phyloP scores from a whole-genome alignment of 1,140 invertebrate species.

The Drosophila lacteicornis region DNA sequence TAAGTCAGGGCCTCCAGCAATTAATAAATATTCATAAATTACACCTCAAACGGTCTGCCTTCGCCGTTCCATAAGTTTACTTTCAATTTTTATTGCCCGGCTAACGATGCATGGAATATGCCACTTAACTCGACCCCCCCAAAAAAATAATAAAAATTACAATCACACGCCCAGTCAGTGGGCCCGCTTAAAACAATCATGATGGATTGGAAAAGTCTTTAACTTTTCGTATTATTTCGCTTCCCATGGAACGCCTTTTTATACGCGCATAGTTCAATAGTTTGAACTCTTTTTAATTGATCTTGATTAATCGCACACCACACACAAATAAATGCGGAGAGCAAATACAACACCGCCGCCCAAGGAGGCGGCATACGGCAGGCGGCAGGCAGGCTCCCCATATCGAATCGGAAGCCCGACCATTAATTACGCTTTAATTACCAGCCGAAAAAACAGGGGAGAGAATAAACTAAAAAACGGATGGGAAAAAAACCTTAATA shows the following conservation, averaged over 20 bases:
- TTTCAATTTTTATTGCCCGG: constrained; percentile 7
- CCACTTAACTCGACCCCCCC: constrained; percentile 44
- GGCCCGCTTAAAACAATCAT: constrained; percentile 14
- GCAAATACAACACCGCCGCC: constrained; percentile 22
- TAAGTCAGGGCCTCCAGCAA: not conserved
- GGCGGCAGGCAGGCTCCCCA: constrained; percentile 31
- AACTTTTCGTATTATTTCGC: constrained; percentile 37
- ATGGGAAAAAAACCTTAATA: constrained; percentile 68
- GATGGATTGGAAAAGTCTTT: constrained; percentile 43
- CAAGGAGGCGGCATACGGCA: constrained; percentile 27
- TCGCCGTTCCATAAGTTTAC: not conserved
- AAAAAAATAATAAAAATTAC: constrained; percentile 42
- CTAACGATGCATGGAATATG: constrained; percentile 44
- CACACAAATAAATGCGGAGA: constrained; percentile 28
- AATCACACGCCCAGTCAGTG: constrained; percentile 50
- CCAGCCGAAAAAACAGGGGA: constrained; percentile 32
- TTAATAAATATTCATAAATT: not conserved
- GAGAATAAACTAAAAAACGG: constrained; percentile 26
- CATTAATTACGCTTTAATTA: constrained; percentile 81
- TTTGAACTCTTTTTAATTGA: constrained; percentile 82
- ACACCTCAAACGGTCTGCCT: not conserved
- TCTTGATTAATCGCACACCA: constrained; percentile 80
- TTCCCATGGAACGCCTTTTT: constrained; percentile 63
- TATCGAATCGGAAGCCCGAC: constrained; percentile 45
- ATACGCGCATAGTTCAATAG: constrained; percentile 68